Evolutionary conservation across 2,113 vertebrate species (phyloP).

Genomic region (Caranx melampygus): DNA sequence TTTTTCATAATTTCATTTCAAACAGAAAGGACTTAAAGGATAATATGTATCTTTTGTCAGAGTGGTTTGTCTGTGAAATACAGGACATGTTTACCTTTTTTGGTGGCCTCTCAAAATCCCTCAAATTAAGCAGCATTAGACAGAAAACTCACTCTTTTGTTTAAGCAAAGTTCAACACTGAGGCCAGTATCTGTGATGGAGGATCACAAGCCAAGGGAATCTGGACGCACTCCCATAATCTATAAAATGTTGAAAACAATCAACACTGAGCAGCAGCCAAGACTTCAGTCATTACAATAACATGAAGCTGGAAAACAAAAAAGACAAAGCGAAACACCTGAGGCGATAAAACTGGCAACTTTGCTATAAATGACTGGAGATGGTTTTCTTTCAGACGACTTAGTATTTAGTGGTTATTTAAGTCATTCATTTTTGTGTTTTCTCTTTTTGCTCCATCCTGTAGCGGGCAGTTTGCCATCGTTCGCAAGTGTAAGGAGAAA

Average conservation of each 20-base stretch:
- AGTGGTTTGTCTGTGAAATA: neutral
- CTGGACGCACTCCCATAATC: neutral
- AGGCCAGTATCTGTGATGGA: too few species aligned
- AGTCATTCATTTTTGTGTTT: neutral
- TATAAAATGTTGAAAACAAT: neutral
- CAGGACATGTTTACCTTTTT: neutral
- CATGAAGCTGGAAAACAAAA: neutral
- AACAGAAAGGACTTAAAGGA: neutral
- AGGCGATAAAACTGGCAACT: neutral
- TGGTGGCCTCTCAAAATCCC: neutral
- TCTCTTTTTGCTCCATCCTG: accelerated
- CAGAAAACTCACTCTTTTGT: neutral
- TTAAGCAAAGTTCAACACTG: too few species aligned
- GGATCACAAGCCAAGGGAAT: too few species aligned
- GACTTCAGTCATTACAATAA: too few species aligned
- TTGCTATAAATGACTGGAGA: neutral
- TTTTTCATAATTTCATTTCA: neutral
- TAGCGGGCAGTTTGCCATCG: slow-evolving; percentile 97
- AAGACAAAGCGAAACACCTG: neutral
- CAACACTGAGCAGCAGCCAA: neutral
- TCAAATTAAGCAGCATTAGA: neutral
- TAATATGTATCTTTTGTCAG: neutral
- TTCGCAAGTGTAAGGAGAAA: slow-evolving; percentile 94
- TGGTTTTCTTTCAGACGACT: neutral
- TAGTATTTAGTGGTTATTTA: neutral